A percentile compares a stretch with the other conserved stretches of the same genome.
Evolutionary conservation across 2,797 vertebrate genomes (phyloP).

Genomic region (Chaetophractus vellerosus): DNA sequence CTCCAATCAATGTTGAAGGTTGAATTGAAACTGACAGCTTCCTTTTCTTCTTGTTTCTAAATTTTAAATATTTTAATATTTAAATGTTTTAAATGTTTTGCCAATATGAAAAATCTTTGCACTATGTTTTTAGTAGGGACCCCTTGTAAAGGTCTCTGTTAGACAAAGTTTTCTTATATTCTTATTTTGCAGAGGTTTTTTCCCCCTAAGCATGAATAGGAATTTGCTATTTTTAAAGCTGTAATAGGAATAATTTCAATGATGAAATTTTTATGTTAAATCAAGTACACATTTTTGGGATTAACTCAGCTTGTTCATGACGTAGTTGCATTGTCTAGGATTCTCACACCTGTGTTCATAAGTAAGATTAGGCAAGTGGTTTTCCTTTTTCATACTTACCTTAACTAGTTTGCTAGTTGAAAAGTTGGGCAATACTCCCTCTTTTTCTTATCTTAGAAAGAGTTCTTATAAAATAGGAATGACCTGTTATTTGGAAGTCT

Average conservation of each 20-base stretch:
- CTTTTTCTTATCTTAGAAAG: not conserved
- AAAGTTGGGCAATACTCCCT: not conserved
- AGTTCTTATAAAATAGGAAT: constrained; percentile 21
- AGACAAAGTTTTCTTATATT: not conserved
- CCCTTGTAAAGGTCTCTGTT: not conserved
- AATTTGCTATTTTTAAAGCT: constrained; percentile 2
- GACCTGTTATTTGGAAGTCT: not conserved
- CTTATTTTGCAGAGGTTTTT: not conserved
- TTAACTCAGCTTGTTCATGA: not conserved
- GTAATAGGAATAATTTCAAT: constrained; percentile 21
- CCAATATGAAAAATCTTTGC: not conserved
- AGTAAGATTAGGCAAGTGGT: not conserved
- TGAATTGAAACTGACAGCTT: not conserved
- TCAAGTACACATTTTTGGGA: not conserved
- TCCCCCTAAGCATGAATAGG: not conserved
- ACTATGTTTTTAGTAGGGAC: not conserved
- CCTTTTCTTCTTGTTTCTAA: not conserved
- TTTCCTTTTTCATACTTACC: constrained; percentile 16
- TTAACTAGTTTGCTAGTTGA: not conserved
- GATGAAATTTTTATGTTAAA: not conserved
- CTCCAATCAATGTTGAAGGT: not conserved
- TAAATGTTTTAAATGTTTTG: not conserved
- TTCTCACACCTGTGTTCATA: not conserved
- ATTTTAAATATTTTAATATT: not conserved
- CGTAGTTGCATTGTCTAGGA: not conserved